Evolutionary conservation across 2,888 invertebrate genomes (phyloP), one percentile per base, ranked within the genome.

Genomic region (Eulithis prunata): DNA sequence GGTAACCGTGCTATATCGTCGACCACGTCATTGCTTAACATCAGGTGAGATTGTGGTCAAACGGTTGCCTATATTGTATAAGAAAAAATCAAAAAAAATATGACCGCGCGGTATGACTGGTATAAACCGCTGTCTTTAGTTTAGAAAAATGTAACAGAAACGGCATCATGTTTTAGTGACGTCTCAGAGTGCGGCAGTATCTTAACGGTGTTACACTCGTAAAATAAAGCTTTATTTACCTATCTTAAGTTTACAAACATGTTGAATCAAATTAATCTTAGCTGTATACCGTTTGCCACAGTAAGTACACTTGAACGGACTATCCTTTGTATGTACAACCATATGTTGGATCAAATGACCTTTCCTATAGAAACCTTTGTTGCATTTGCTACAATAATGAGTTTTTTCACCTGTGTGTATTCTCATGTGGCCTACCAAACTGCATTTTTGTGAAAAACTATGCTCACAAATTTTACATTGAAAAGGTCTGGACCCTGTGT

Each of bases 341-440:
- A 51, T 51, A 21, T 58, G 58, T 11, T 51, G 51, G 7, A 21
- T 14, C 12, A 51, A n/a, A 28, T 58, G 58, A 0, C 51, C 51
- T 51, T 43, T 58, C 3, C 58, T 14, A 43, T 51, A 28, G 28
- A 58, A 58, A 0, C 41, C 51, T 51, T 58, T 58, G 41, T 49
- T 14, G 10, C 58, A 58, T 43, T 41, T 6, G 14, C 13, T 21
- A 28, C 58, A 58, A 32, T 21, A 43, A 28, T 58, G 58, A 1
- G 51, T 38, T n/a, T 51, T 58, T 41, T 58, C 58, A 4, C 58
- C 51, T 2, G 58, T 58, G 28, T 58, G 58, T 41, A 51, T 58
- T 1, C 58, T 14, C 41, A 43, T 51, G 41, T 58, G 58, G 0
- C n/a, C 51, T 28, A 3, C n/a, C 11, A 51, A 12, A 51, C 21